Evolutionary conservation across 2,888 invertebrate species (phyloP).

Genomic region (Drosophila silvestris): DNA sequence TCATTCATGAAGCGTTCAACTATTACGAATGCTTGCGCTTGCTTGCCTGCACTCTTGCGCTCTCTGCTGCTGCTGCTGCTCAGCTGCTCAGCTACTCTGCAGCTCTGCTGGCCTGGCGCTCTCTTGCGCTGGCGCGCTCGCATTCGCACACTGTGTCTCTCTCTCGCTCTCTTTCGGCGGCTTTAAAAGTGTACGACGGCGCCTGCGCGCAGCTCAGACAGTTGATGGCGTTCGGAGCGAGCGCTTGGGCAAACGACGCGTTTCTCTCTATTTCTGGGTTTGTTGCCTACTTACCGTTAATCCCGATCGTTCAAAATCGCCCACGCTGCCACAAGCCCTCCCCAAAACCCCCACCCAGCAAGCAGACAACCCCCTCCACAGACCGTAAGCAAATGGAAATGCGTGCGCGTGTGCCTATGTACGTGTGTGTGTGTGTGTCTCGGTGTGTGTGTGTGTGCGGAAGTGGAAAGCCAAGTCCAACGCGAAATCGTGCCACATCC

Average conservation of each 20-base stretch:
- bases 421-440: background rate
- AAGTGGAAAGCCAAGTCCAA: slow-evolving; percentile 27
- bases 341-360: too few species aligned
- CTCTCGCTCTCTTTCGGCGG: slow-evolving; percentile 6
- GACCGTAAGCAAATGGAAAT: slow-evolving; percentile 27
- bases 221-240: slow-evolving; percentile 75
- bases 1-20: slow-evolving; percentile 50
- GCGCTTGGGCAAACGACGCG: slow-evolving; percentile 70
- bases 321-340: background rate
- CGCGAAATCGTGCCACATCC: slow-evolving; percentile 40
- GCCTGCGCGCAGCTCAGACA: slow-evolving; percentile 73
- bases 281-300: slow-evolving; percentile 23
- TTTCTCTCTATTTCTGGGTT: slow-evolving; percentile 29
- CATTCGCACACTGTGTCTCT: background rate
- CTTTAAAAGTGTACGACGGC: slow-evolving; percentile 65
- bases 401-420: background rate
- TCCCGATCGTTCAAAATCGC: slow-evolving; percentile 5
- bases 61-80: background rate
- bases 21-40: slow-evolving; percentile 15
- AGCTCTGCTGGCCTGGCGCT: background rate
- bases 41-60: slow-evolving; percentile 2
- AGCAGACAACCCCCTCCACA: background rate
- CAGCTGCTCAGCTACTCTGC: background rate
- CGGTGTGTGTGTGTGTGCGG: slow-evolving; percentile 21
- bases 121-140: slow-evolving; percentile 15